phyloP scores from a whole-genome alignment of 1,140 invertebrate genomes.

The Panulirus ornatus region DNA sequence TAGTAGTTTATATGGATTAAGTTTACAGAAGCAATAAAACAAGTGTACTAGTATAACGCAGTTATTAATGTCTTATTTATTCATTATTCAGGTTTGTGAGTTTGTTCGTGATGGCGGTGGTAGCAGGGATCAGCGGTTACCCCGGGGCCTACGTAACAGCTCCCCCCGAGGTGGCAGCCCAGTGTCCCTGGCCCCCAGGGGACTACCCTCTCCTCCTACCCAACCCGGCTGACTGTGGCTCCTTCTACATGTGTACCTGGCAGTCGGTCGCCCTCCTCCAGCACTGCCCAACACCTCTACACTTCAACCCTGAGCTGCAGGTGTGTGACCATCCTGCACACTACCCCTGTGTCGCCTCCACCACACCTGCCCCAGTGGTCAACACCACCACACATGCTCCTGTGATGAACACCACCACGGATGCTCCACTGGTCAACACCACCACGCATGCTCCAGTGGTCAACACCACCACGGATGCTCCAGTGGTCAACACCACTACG shows the following conservation, averaged over 20 bases:
- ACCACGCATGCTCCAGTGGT: neutral
- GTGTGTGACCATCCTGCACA: constrained; percentile 4
- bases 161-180: constrained; percentile 1
- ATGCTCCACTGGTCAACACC: neutral
- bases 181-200: neutral
- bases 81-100: neutral
- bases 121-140: neutral
- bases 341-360: neutral
- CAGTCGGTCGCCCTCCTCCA: neutral
- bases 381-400: neutral
- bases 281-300: neutral
- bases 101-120: neutral
- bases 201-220: constrained; percentile 27
- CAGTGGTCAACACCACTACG: neutral
- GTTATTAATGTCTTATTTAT: too few species aligned
- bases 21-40: too few species aligned
- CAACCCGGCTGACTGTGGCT: constrained; percentile 21
- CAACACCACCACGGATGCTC: neutral
- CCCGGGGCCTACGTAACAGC: neutral
- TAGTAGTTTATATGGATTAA: too few species aligned
- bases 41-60: too few species aligned
- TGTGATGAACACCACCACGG: neutral
- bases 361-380: neutral
- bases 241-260: constrained; percentile 46
- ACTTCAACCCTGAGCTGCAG: neutral